Evolutionary conservation across 2,797 vertebrate genomes (phyloP).

Genomic region (Esox lucius): DNA sequence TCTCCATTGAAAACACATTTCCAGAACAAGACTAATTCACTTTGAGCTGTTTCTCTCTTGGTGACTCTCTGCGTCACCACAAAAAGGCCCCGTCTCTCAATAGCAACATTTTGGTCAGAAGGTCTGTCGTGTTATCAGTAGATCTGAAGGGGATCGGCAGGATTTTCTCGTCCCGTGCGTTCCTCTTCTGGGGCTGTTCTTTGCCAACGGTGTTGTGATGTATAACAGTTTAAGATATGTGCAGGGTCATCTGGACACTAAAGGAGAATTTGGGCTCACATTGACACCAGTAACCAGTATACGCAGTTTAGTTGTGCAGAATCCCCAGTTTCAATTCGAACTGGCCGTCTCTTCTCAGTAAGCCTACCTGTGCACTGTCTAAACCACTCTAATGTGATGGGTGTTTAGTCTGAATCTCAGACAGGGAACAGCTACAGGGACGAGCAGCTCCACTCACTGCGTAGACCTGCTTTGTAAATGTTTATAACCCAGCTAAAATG

Average conservation of each 20-base stretch:
- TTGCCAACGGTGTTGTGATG: too few relatives aligned
- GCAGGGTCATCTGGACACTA: background rate
- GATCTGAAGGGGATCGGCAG: too few relatives aligned
- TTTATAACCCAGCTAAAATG: constrained; percentile 35
- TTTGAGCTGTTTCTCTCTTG: too few relatives aligned
- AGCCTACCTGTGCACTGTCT: background rate
- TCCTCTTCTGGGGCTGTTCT: too few relatives aligned
- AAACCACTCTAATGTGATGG: background rate
- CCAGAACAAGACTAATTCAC: too few relatives aligned
- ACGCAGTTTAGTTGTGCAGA: background rate
- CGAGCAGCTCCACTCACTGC: background rate
- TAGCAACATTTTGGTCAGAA: background rate
- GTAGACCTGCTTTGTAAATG: constrained; percentile 38
- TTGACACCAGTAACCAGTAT: background rate
- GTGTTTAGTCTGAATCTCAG: background rate
- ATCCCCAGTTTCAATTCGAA: background rate
- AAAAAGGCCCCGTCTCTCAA: background rate
- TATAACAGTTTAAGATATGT: too few relatives aligned
- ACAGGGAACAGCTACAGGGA: background rate
- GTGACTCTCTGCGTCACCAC: too few relatives aligned
- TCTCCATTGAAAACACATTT: too few relatives aligned
- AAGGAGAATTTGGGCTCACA: background rate
- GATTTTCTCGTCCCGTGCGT: too few relatives aligned
- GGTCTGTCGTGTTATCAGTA: background rate
- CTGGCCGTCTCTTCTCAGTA: background rate